Evolutionary conservation across 2,888 invertebrate species (phyloP).

Genomic region (Pogonocherus hispidulus): DNA sequence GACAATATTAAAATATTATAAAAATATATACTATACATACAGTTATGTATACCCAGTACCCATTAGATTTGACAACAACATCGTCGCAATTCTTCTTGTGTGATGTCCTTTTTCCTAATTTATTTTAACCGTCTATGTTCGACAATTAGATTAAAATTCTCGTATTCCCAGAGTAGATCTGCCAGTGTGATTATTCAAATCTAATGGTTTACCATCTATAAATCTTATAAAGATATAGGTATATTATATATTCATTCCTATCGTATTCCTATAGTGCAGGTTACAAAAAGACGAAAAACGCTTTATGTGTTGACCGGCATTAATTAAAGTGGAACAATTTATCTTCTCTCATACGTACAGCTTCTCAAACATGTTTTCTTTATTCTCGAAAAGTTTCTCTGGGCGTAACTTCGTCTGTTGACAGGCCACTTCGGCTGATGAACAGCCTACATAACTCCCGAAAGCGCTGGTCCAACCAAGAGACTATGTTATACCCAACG

Average conservation of each 20-base stretch:
- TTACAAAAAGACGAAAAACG: slow-evolving; percentile 23
- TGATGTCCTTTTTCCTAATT: too few species aligned
- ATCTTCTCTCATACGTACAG: slow-evolving; percentile 22
- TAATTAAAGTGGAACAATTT: slow-evolving; percentile 31
- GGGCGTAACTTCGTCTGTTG: slow-evolving; percentile 48
- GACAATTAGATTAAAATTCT: too few species aligned
- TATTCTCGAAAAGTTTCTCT: slow-evolving; percentile 38
- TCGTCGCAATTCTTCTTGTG: too few species aligned
- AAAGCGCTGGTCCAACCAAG: slow-evolving; percentile 49
- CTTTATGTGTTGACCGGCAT: slow-evolving; percentile 16
- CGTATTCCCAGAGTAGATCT: too few species aligned
- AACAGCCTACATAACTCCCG: slow-evolving; percentile 59
- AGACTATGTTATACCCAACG: slow-evolving; percentile 38
- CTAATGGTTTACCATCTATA: too few species aligned
- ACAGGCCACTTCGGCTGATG: slow-evolving; percentile 61
- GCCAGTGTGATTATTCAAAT: too few species aligned
- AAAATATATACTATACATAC: too few species aligned
- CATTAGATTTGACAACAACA: too few species aligned
- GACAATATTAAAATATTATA: too few species aligned
- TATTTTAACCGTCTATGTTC: too few species aligned
- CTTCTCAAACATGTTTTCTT: slow-evolving; percentile 22
- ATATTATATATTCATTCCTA: background rate
- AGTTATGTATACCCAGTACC: too few species aligned
- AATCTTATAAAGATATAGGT: too few species aligned
- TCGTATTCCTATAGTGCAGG: slow-evolving; percentile 1